Evolutionary conservation across 37 sponge, comb jelly and placozoan genomes (phyloP), one percentile per base, ranked within the genome.

Genomic region (Petrosia ficiformis): DNA sequence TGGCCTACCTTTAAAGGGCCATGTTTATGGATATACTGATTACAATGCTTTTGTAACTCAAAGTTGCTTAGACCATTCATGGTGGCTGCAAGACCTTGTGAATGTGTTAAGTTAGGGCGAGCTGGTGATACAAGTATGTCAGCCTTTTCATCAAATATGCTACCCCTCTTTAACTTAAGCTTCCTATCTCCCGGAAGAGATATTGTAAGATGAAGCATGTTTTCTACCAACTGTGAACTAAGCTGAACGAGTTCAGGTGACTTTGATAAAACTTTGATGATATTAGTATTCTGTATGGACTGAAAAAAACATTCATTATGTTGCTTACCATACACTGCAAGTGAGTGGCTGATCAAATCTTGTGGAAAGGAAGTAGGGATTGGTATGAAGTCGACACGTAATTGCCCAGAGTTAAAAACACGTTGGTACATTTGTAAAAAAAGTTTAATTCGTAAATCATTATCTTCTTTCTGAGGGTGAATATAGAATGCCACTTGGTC

Each of bases 111-210:
- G 19, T 40, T 24, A 4, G 36, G 44, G 70, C 86, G 86, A 3
- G 92, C 92, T 39, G 92, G 83, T 70, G 82, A 86, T 26, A 91
- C 92, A 44, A 91, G 86, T 2, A 77, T 70, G 32, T 70, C 77
- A 5, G 74, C 83, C 16, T 91, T 22, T 37, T 91, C 87, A 30
- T 74, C 44, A 16, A 82, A 66, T 1, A 91, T 65, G 67, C 78
- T 58, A 24, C 63, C 86, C 40, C 73, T 67, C 75, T 82, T 85
- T 11, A 91, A 64, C 25, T 79, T 82, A 8, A 91, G 69, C 54
- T 48, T 48, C 8, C 54, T 8, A 48, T 48, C 54, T 48, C 6
- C 52, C 21, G 72, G 3, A 6, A 71, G 2, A 10, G 40, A 26
- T 4, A 71, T 71, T 4, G 72, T 42, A 42, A n/a, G 63, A n/a